phyloP scores from a whole-genome alignment of 1,140 invertebrate genomes.

The Galendromus occidentalis region DNA sequence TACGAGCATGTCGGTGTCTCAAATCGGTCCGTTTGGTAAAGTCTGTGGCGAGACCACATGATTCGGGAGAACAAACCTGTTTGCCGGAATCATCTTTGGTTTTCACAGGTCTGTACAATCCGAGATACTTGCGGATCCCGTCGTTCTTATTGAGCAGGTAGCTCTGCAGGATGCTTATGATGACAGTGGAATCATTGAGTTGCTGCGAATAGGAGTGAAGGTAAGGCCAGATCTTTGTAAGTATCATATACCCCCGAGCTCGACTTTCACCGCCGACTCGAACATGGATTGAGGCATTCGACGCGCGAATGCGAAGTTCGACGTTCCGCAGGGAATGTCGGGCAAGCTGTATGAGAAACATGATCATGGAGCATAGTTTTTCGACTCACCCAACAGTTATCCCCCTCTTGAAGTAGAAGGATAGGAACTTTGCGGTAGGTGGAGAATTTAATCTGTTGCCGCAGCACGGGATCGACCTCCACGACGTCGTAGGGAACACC shows the following conservation, averaged over 20 bases:
- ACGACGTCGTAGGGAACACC: constrained; percentile 87
- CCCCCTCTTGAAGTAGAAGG: constrained; percentile 49
- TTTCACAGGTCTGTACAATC: constrained; percentile 49
- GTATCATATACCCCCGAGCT: too few species aligned
- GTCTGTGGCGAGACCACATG: too few species aligned
- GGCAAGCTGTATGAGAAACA: too few species aligned
- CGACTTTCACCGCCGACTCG: too few species aligned
- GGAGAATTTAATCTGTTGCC: constrained; percentile 80
- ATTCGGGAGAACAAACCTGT: constrained; percentile 25
- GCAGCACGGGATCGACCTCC: constrained; percentile 83
- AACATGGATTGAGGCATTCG: neutral
- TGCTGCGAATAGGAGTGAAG: constrained; percentile 44
- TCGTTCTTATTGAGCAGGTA: constrained; percentile 43
- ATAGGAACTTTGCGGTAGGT: constrained; percentile 89
- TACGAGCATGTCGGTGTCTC: too few species aligned
- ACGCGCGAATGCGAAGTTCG: neutral
- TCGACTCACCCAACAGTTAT: constrained; percentile 23
- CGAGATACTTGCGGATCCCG: constrained; percentile 12
- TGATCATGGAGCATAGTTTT: too few species aligned
- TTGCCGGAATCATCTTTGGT: constrained; percentile 41
- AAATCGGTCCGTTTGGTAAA: too few species aligned
- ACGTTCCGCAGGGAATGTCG: too few species aligned
- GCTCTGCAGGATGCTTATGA: constrained; percentile 67
- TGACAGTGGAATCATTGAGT: constrained; percentile 79
- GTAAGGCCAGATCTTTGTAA: too few species aligned